These are phyloP conservation scores for Phylloscopus trochilus DNA, from an alignment of 2,113 vertebrate species.

Conservation along the genomic window DNA sequence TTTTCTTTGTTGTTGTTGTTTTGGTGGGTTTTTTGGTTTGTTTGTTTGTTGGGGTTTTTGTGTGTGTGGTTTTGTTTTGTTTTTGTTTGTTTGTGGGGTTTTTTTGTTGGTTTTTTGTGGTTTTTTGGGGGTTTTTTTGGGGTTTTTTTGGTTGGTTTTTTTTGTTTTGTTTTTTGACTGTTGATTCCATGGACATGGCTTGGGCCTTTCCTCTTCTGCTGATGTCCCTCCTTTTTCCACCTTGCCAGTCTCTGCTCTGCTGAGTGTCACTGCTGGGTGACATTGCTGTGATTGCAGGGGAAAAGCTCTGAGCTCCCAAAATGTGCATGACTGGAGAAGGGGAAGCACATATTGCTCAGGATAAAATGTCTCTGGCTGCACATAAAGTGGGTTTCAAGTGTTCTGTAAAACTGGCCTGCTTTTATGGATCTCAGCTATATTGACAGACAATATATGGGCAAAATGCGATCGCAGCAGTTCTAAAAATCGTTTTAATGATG, in stretches of 20 bases:
- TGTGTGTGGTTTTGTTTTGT: too few relatives aligned
- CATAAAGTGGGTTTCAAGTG: not conserved
- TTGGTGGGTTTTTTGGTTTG: too few relatives aligned
- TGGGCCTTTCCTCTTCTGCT: not conserved
- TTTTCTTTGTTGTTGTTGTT: too few relatives aligned
- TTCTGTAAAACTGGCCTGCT: not conserved
- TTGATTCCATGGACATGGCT: accelerated
- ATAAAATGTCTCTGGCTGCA: slow-evolving; percentile 16
- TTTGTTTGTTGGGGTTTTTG: too few relatives aligned
- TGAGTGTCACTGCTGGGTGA: not conserved
- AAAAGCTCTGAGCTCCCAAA: not conserved
- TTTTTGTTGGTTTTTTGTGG: too few relatives aligned
- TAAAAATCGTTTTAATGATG: slow-evolving; percentile 20
- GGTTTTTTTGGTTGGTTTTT: too few relatives aligned
- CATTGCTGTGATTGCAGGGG: not conserved
- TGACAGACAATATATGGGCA: not conserved
- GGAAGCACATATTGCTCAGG: not conserved
- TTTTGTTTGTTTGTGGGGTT: too few relatives aligned
- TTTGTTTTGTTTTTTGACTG: not conserved
- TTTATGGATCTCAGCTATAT: slow-evolving; percentile 1
- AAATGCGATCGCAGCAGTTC: not conserved
- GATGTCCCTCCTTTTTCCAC: not conserved
- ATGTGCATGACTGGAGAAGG: not conserved
- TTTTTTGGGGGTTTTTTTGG: accelerated
- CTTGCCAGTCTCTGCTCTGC: not conserved